Base-by-base conservation (phyloP, 2,888 invertebrate genomes). In the Heliconius aoede region DNA sequence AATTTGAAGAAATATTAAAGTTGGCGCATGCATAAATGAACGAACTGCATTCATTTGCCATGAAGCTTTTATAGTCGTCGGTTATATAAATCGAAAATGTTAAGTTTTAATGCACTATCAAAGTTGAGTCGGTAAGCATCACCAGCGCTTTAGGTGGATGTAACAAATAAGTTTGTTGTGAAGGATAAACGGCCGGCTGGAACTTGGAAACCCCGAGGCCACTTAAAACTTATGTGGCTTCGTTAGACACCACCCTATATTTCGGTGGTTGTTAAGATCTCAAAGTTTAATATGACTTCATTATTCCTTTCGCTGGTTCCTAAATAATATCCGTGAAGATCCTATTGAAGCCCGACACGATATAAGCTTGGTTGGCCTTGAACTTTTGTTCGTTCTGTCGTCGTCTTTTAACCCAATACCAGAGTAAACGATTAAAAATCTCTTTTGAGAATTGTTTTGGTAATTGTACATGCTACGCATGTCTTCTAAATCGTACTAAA, bases 141-240 rank as follows among this genome's bases (percentile, higher is more conserved):
- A 87, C 87, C 87, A 86, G 83, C 87, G 86, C 85, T 91, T 91
- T 90, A 87, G 86, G 88, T 86, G 86, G 89, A 87, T 87, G 86
- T 84, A 88, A 89, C 90, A 91, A 90, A 92, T 91, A 92, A 93
- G 89, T 93, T 91, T 88, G 90, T 90, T 90, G 89, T 88, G 84
- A 84, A 87, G 90, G 89, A 90, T 91, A 92, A 92, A 91, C 90
- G 91, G 90, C 88, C 87, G 86, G 84, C 83, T 83, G 84, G 82
- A 92, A 92, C 91, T 93, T 90, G 83, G 36, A 83, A 82, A 90
- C 89, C 91, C 86, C 80, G 91, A 87, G 93, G 91, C 92, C 91
- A 93, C 92, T 93, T 93, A 90, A 92, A 93, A 93, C 92, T 93
- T 93, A 89, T 89, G 90, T 92, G 91, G 91, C 92, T 93, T 91